Percentiles rank a stretch among this genome's conserved stretches.
These are phyloP conservation scores for Frankliniella intonsa DNA, from an alignment of 2,888 invertebrate genomes.

Conservation along the genomic window DNA sequence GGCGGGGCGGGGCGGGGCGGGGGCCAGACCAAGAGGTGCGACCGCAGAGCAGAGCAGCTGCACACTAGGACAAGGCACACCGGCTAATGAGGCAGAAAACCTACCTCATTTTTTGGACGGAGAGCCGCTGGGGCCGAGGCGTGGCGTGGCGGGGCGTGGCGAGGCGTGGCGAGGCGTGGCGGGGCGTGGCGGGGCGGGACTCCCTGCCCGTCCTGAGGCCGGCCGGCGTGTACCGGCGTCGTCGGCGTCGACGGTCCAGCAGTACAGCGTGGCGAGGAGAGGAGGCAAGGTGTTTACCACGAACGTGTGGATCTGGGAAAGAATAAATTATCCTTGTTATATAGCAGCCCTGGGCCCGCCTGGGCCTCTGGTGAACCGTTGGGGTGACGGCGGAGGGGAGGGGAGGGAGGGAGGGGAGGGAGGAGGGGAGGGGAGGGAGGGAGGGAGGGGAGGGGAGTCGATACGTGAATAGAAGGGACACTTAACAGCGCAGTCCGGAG, in stretches of 20 bases:
- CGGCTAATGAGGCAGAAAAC: constrained; percentile 1
- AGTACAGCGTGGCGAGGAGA: constrained; percentile 45
- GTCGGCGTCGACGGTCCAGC: background rate
- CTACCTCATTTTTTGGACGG: background rate
- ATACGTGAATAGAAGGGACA: constrained; percentile 3
- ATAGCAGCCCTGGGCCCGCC: background rate
- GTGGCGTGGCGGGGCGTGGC: constrained; percentile 45
- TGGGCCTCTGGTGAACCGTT: no score
- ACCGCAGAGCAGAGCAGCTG: background rate
- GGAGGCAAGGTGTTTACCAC: background rate
- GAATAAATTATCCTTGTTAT: constrained; percentile 21
- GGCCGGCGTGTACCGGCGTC: no score
- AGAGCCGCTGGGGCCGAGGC: constrained; percentile 34
- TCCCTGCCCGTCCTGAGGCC: no score
- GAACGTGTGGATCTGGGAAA: constrained; percentile 26
- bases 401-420: background rate
- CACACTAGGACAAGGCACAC: background rate
- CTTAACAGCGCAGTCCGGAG: background rate
- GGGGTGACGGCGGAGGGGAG: background rate
- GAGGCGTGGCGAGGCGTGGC: constrained; percentile 37
- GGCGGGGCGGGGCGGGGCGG: no score
- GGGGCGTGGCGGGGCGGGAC: constrained; percentile 30
- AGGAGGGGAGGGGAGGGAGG: background rate
- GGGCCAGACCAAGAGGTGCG: no score
- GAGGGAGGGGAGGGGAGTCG: constrained; percentile 5